Evolutionary conservation across 2,888 invertebrate genomes (phyloP), one percentile per base, ranked within the genome.

Genomic region (Ormyrus labotus): DNA sequence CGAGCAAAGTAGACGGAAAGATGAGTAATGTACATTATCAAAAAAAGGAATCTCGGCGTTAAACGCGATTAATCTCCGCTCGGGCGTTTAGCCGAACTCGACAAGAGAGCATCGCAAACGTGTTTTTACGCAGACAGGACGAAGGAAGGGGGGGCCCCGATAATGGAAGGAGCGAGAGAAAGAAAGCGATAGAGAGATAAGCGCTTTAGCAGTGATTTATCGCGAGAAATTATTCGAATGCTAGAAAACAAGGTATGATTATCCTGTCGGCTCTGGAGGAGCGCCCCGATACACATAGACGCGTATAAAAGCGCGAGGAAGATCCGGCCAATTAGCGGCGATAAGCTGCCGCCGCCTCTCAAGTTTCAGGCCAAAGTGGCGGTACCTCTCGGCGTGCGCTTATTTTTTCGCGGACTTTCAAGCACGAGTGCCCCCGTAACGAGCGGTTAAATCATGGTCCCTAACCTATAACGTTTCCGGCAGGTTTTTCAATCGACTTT

Each of bases 221-320:
- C 87, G 87, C 86, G 84, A 87, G 86, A 88, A 89, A 90, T 90
- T 89, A 89, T 89, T 89, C 87, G 88, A 90, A 90, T 90, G 90
- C 89, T 89, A 90, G 89, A 89, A 90, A 82, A 89, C 87, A 89
- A 89, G 86, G 87, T 90, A 88, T 90, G 87, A 90, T 90, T 90
- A 90, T 88, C 88, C 85, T 85, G 86, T 86, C 85, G 58, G 75
- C 67, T 53, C 19, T 5, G 64, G 50, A 13, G 19, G 60, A 45
- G 76, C 45, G 5, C 68, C 10, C 9, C 47, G 34, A 5, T 13
- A n/a, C 34, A 9, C 10, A 19, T 53, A n/a, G 13, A 6, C 48
- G 9, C 50, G 45, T n/a, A 19, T 13, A 57, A 79, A 69, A 67
- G 69, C 74, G 75, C 69, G 80, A 71, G 57, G 70, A 65, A 75